Evolutionary conservation across 2,888 invertebrate species (phyloP).

Genomic region (Aelia acuminata): DNA sequence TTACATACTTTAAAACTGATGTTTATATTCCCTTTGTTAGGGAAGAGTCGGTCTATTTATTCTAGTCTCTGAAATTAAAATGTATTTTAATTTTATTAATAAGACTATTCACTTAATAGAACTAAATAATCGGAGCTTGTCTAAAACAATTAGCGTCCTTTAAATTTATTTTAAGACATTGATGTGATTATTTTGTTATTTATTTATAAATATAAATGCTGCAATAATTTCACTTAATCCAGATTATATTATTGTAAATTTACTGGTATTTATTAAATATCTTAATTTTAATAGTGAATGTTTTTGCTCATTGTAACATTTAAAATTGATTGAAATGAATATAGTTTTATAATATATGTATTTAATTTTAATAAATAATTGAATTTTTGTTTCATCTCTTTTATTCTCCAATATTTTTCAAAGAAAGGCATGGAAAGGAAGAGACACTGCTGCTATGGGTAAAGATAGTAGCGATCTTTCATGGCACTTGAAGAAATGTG

Average conservation of each 20-base stretch:
- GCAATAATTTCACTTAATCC: conserved; percentile 44
- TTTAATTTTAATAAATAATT: conserved; percentile 51
- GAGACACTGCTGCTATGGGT: no score
- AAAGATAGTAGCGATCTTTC: no score
- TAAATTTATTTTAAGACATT: conserved; percentile 2
- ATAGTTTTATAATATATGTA: conserved; percentile 52
- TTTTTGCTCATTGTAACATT: conserved; percentile 52
- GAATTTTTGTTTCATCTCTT: neutral
- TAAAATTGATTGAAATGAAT: conserved; percentile 46
- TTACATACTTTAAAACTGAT: neutral
- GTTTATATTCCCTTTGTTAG: neutral
- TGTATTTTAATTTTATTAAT: conserved; percentile 25
- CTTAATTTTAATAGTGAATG: conserved; percentile 37
- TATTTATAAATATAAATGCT: conserved; percentile 29
- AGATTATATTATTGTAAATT: conserved; percentile 16
- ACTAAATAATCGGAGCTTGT: conserved; percentile 41
- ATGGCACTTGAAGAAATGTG: no score
- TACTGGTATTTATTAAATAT: neutral
- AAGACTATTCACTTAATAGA: neutral
- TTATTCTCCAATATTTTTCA: neutral
- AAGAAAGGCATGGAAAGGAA: neutral
- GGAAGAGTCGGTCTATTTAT: neutral
- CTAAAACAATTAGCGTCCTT: conserved; percentile 47
- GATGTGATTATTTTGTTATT: conserved; percentile 9
- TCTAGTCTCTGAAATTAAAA: conserved; percentile 36